Evolutionary conservation across 2,797 vertebrate genomes (phyloP).

Genomic region (Molothrus ater): DNA sequence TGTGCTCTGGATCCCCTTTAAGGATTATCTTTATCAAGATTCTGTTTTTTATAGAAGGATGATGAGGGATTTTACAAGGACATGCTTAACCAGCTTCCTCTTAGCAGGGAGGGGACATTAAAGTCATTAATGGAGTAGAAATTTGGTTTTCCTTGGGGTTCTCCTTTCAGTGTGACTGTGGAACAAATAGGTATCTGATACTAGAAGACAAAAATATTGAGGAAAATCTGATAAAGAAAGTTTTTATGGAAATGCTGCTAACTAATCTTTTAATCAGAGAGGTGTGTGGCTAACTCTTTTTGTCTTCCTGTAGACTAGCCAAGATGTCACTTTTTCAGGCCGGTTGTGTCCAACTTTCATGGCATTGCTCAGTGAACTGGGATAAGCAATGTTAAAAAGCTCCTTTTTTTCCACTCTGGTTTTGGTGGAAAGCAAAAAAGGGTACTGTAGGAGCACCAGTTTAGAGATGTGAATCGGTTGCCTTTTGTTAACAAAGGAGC

Average conservation of each 20-base stretch:
- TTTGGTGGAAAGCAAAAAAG: background rate
- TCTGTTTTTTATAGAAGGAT: background rate
- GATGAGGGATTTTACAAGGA: background rate
- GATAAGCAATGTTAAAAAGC: background rate
- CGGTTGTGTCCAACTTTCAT: background rate
- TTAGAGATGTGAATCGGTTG: background rate
- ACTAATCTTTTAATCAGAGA: background rate
- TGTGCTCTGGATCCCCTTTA: background rate
- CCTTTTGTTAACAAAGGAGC: background rate
- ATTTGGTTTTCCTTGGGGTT: background rate
- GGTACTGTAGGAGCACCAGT: background rate
- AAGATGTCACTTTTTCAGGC: background rate
- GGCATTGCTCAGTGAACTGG: rapidly evolving
- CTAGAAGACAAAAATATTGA: background rate
- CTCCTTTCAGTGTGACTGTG: background rate
- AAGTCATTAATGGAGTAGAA: background rate
- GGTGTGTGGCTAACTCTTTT: background rate
- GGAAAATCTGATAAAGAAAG: background rate
- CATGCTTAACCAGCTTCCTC: background rate
- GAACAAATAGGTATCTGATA: background rate
- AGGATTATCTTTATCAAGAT: background rate
- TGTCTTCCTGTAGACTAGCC: background rate
- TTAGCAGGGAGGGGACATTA: background rate
- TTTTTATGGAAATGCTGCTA: background rate
- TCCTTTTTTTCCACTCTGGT: background rate